Evolutionary conservation across 1,140 invertebrate species (phyloP), one percentile per base, ranked within the genome.

Genomic region (Zaprionus camerounensis): DNA sequence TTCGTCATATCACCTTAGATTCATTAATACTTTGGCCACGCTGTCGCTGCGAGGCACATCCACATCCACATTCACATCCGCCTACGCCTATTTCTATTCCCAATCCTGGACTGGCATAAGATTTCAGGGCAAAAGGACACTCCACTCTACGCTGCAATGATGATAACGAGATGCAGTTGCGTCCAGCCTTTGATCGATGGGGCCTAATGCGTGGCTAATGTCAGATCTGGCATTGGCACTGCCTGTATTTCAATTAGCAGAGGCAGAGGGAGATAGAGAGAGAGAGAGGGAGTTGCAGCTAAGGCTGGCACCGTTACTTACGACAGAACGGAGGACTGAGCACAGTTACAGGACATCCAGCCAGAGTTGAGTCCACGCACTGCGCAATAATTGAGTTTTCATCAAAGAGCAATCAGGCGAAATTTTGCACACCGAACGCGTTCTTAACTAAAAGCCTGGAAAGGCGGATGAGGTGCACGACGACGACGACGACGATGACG

Each of bases 401-500:
- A 90, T 90, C 86, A 90, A 90, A 91, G 85, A 77, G 85, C 86
- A 91, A 90, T 90, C 85, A 90, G 86, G 86, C 76, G 79, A 90
- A 82, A 90, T 90, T 90, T 90, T 76, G 86, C 85, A 90, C 85
- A 90, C 85, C 86, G 79, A 85, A 72, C 79, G 86, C 86, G 85
- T 90, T 90, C 86, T 91, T 90, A 91, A 85, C 85, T 85, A 90
- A 85, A 90, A 88, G 83, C 70, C 73, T 44, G 62, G 31, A 51
- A 11, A 44, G 17, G 61, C 15, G 11, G 26, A 26, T 24, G 44
- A 46, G 41, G n/a, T 46, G 41, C 12, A 31, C 38, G 34, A 71
- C 31, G 26, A 36, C 22, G 20, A 20, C 20, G 20, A 20, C 20
- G 65, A 71, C 61, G 62, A 69, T 55, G 61, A 61, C 36, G 53